Evolutionary conservation across 2,113 vertebrate genomes (phyloP).

Genomic region (Mellivora capensis): DNA sequence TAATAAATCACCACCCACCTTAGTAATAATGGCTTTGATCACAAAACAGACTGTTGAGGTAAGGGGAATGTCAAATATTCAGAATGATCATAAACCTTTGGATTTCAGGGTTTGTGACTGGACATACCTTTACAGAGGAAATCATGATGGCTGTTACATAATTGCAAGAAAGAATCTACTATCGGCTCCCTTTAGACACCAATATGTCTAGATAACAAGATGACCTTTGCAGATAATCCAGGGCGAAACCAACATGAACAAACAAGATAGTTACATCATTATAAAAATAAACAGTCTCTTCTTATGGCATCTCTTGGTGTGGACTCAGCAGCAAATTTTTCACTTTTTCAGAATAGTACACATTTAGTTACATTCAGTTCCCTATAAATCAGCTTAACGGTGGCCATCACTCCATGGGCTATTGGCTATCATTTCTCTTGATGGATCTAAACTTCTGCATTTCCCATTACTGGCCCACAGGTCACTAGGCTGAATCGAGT

Average conservation of each 20-base stretch:
- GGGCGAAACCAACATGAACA: neutral
- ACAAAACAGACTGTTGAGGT: neutral
- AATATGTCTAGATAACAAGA: slow-evolving; percentile 4
- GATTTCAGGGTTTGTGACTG: neutral
- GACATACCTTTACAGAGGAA: neutral
- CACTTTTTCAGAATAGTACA: neutral
- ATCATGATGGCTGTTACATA: neutral
- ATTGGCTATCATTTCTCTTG: slow-evolving; percentile 46
- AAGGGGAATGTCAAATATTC: neutral
- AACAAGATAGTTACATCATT: slow-evolving; percentile 13
- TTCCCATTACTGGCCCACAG: slow-evolving; percentile 53
- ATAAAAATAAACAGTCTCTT: slow-evolving; percentile 13
- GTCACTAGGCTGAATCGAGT: slow-evolving; percentile 34
- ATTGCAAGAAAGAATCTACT: neutral
- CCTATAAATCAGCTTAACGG: slow-evolving; percentile 60
- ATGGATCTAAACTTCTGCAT: slow-evolving; percentile 58
- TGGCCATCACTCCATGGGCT: slow-evolving; percentile 47
- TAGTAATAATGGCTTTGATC: neutral
- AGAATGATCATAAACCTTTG: neutral
- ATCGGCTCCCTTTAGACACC: neutral
- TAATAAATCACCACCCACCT: neutral
- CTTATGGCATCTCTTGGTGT: neutral
- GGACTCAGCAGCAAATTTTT: neutral
- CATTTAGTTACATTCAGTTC: slow-evolving; percentile 32
- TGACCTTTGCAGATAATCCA: slow-evolving; percentile 23